A percentile compares a stretch with the other conserved stretches of the same genome.
phyloP scores from a whole-genome alignment of 2,888 invertebrate species.

The Drosophila formosana region DNA sequence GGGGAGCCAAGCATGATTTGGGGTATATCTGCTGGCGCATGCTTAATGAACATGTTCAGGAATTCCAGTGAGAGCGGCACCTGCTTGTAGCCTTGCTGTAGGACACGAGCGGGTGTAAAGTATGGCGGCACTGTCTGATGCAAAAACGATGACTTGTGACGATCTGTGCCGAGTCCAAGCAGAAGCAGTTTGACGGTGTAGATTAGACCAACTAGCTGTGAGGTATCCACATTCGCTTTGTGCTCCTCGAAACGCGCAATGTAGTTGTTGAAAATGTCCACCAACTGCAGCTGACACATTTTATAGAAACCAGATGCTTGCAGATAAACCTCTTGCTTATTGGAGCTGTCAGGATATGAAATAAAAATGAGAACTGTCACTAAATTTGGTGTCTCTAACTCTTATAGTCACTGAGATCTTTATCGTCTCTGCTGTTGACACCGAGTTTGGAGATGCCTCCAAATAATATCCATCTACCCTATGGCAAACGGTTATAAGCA shows the following conservation, averaged over 20 bases:
- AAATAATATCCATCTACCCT: no score
- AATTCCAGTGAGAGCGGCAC: conserved; percentile 82
- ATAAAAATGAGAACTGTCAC: not conserved
- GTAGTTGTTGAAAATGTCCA: conserved; percentile 81
- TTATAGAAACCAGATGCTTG: conserved; percentile 84
- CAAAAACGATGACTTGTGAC: conserved; percentile 78
- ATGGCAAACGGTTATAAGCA: no score
- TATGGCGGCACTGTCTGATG: conserved; percentile 79
- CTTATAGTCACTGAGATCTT: no score
- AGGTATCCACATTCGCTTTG: conserved; percentile 46
- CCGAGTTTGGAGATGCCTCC: no score
- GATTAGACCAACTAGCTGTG: conserved; percentile 79
- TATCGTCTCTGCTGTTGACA: no score
- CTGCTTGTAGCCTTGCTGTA: conserved; percentile 74
- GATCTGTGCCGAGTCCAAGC: conserved; percentile 80
- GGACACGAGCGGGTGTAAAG: conserved; percentile 69
- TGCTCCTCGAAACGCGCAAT: conserved; percentile 67
- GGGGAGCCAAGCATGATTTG: conserved; percentile 83
- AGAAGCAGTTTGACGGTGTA: conserved; percentile 83
- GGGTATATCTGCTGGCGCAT: conserved; percentile 81
- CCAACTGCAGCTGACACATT: conserved; percentile 83
- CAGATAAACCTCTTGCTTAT: conserved; percentile 83
- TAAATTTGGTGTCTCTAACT: no score
- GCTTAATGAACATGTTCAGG: conserved; percentile 83
- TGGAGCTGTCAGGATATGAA: conserved; percentile 65